Conservation (phyloP, 1,140 invertebrate genomes). For the Cydia amplana region DNA sequence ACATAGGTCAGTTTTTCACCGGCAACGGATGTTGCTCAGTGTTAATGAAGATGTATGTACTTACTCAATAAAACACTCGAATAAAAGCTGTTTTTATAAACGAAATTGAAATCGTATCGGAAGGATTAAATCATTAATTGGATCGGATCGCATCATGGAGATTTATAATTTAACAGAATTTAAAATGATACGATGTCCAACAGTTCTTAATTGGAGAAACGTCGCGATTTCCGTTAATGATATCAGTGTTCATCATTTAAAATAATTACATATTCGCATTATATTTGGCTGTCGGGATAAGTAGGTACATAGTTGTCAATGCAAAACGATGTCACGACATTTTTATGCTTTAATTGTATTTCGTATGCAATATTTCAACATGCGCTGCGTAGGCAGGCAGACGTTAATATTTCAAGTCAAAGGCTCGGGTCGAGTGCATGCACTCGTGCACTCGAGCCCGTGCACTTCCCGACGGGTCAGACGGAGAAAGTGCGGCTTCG, state of each 20-base stretch:
- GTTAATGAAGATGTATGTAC: constrained; percentile 50
- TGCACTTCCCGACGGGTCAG: constrained; percentile 55
- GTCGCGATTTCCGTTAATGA: constrained; percentile 38
- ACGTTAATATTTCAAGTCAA: constrained; percentile 32
- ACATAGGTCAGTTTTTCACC: neutral
- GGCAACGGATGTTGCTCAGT: neutral
- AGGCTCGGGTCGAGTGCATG: constrained; percentile 27
- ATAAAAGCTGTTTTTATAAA: constrained; percentile 60
- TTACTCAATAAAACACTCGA: constrained; percentile 43
- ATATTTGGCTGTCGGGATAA: neutral
- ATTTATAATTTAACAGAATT: constrained; percentile 60
- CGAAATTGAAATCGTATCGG: constrained; percentile 62
- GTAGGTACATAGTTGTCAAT: neutral
- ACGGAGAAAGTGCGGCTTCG: constrained; percentile 61
- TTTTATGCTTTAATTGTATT: constrained; percentile 31
- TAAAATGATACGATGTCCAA: constrained; percentile 48
- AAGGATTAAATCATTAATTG: constrained; percentile 71
- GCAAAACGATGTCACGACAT: constrained; percentile 8
- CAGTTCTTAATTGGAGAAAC: constrained; percentile 46
- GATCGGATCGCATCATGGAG: constrained; percentile 62
- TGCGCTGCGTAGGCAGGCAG: constrained; percentile 18
- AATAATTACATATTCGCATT: constrained; percentile 18
- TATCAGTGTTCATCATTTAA: constrained; percentile 27
- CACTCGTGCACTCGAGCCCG: constrained; percentile 46
- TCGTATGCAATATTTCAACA: constrained; percentile 23